phyloP scores from a whole-genome alignment of 2,113 vertebrate genomes.

The Recurvirostra avosetta region DNA sequence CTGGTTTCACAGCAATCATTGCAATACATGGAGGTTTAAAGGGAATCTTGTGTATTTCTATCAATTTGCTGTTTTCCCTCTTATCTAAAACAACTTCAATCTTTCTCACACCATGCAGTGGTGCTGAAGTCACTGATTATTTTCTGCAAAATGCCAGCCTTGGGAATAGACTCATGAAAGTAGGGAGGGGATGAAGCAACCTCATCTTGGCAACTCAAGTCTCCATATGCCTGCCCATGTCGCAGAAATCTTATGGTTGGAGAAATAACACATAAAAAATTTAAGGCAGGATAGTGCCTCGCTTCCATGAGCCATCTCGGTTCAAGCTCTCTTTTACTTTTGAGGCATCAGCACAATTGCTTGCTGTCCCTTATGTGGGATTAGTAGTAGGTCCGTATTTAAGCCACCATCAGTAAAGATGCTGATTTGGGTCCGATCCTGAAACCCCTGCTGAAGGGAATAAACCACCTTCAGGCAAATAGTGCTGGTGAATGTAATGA shows the following conservation, averaged over 20 bases:
- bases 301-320: rapidly evolving
- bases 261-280: not conserved
- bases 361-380: not conserved
- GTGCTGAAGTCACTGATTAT: not conserved
- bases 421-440: not conserved
- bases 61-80: not conserved
- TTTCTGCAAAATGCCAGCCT: not conserved
- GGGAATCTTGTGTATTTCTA: not conserved
- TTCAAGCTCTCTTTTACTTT: not conserved
- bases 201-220: not conserved
- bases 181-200: not conserved
- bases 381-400: not conserved
- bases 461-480: not conserved
- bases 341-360: not conserved
- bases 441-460: not conserved
- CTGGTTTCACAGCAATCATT: not conserved
- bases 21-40: not conserved
- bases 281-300: not conserved
- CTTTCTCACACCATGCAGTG: not conserved
- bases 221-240: not conserved
- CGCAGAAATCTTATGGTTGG: not conserved
- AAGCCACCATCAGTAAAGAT: not conserved
- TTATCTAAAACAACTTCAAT: not conserved
- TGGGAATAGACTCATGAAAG: not conserved
- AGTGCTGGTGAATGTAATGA: not conserved